Percentiles rank a stretch among this genome's conserved stretches.
Evolutionary conservation across 2,797 vertebrate genomes (phyloP).

Genomic region (Pyrocephalus nanus): DNA sequence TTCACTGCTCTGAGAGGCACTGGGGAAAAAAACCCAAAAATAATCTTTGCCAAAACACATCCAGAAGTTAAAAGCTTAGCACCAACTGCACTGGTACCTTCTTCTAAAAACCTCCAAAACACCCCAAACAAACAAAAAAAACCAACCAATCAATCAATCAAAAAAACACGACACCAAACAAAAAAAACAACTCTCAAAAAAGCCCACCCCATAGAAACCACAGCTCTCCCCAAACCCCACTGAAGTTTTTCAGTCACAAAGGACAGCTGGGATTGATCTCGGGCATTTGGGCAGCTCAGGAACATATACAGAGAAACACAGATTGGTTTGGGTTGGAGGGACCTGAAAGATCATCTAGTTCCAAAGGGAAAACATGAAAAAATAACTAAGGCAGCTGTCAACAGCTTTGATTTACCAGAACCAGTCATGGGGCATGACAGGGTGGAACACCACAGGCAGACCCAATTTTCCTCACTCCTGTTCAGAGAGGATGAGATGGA

Average conservation of each 20-base stretch:
- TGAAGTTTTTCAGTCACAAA: not conserved
- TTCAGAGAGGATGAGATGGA: not conserved
- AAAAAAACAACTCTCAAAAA: not conserved
- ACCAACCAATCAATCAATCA: not conserved
- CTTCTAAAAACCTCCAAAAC: not conserved
- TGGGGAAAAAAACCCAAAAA: not conserved
- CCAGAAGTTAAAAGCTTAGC: not conserved
- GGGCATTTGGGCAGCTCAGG: not conserved
- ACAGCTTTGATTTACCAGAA: not conserved
- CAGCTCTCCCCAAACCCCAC: rapidly evolving
- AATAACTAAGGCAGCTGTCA: not conserved
- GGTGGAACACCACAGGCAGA: not conserved
- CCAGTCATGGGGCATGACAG: not conserved
- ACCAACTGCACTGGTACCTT: not conserved
- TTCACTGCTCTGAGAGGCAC: not conserved
- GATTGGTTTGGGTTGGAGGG: not conserved
- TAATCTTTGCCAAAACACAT: not conserved
- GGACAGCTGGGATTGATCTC: not conserved
- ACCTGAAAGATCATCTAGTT: not conserved
- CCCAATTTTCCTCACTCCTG: not conserved
- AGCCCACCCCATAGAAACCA: not conserved
- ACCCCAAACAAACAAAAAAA: not conserved
- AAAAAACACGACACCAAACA: not conserved
- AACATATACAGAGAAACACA: not conserved
- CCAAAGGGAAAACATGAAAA: not conserved